Evolutionary conservation across 2,888 invertebrate genomes (phyloP).

Genomic region (Monochamus alternatus): DNA sequence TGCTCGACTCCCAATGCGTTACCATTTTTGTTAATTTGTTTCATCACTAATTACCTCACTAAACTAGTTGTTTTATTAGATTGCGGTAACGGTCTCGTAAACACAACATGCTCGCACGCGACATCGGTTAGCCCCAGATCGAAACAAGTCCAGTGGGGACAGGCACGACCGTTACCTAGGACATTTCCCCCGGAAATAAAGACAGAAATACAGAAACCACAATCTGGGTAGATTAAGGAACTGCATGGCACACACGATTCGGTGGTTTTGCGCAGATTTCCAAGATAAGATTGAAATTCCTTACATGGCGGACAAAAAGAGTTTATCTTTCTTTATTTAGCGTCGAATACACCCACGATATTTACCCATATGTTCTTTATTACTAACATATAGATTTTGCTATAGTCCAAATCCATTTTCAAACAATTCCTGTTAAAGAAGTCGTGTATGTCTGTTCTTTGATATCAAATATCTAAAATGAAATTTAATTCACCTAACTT

Average conservation of each 20-base stretch:
- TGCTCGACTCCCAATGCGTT: constrained; percentile 75
- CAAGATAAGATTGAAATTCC: neutral
- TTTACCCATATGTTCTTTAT: no score
- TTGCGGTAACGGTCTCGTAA: constrained; percentile 20
- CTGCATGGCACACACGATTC: constrained; percentile 20
- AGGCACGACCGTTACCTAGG: constrained; percentile 62
- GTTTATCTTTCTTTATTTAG: no score
- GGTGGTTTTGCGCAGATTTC: constrained; percentile 2
- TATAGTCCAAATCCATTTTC: no score
- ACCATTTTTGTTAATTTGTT: constrained; percentile 63
- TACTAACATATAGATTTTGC: no score
- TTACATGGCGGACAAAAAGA: no score
- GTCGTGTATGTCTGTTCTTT: no score
- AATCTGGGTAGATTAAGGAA: constrained; percentile 3
- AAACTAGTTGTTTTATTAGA: constrained; percentile 6
- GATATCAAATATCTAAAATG: no score
- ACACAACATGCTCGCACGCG: constrained; percentile 43
- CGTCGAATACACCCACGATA: no score
- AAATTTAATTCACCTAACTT: no score
- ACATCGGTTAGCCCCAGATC: constrained; percentile 37
- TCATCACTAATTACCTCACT: neutral
- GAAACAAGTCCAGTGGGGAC: constrained; percentile 55
- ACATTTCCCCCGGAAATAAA: constrained; percentile 64
- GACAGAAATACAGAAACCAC: constrained; percentile 34
- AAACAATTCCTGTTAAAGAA: no score